Evolutionary conservation across 1,140 invertebrate genomes (phyloP), one percentile per base, ranked within the genome.

Genomic region (Venustaconcha ellipsiformis): DNA sequence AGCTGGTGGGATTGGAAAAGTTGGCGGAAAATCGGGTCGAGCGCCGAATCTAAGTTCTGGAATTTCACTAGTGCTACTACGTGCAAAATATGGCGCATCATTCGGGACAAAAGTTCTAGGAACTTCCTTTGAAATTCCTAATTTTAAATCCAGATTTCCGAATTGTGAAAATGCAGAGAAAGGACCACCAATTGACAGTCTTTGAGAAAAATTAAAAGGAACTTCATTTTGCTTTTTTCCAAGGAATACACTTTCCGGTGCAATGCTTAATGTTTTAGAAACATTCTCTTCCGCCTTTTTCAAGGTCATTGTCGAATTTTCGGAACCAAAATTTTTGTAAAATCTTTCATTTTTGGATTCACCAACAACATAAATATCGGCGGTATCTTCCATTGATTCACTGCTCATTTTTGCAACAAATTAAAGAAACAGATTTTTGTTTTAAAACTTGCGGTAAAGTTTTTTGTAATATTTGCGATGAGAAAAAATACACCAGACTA

Each of bases 1-100:
- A 23, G 76, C 79, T 17, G 79, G 76, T 18, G 79, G 70, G 26
- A 80, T 76, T n/a, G 72, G 79, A 6, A 74, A 37, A 57, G 69
- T 67, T 17, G 37, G 17, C 13, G 26, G 67, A 30, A 70, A 57
- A 55, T 58, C 67, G n/a, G n/a, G 20, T 17, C 67, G 58, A 2
- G 26, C 14, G 17, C 20, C 14, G 17, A 23, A 67, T 48, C 37
- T 48, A 37, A 65, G 17, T 4, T 57, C 18, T 23, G 59, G 57
- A 48, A 67, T 37, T n/a, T 26, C 56, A 67, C n/a, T 63, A 37
- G 30, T 57, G 23, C 57, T 56, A 48, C 30, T 20, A 37, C 48
- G 63, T 65, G 26, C 58, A 30, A 75, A 72, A 18, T 37, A 57
- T 15, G 30, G 63, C 30, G 26, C 57, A 68, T 30, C 64, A 48